These are phyloP conservation scores for Ptilorrhoa leucosticta DNA, from an alignment of 2,113 vertebrate species.

Conservation along the genomic window DNA sequence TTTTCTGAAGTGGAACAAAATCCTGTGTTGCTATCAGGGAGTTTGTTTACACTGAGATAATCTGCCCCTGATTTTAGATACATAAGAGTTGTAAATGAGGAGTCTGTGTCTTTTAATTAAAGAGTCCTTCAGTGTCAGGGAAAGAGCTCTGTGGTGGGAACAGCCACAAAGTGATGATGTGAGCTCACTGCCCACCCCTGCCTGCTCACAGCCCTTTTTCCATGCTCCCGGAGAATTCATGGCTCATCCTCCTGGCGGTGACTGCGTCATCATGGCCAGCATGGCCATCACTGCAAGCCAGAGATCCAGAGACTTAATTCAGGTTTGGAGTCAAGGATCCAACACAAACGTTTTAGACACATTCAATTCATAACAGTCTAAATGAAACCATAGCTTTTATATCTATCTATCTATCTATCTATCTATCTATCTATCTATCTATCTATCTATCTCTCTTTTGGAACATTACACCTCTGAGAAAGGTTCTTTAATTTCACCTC, in stretches of 20 bases:
- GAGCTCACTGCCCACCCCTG: neutral
- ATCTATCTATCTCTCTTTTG: too few species aligned
- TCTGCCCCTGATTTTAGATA: neutral
- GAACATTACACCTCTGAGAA: neutral
- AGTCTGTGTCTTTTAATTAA: neutral
- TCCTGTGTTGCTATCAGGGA: neutral
- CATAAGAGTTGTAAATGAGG: neutral
- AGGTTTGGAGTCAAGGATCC: neutral
- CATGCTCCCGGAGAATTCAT: rapidly evolving
- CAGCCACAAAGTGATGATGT: neutral
- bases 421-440: too few species aligned
- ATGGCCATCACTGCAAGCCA: neutral
- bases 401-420: too few species aligned
- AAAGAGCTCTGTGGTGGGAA: neutral
- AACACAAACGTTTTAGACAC: neutral
- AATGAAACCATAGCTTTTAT: neutral
- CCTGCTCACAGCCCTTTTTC: rapidly evolving
- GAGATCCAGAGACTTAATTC: neutral
- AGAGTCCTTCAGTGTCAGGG: neutral
- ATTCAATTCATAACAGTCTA: neutral
- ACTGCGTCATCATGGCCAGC: neutral
- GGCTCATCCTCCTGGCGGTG: neutral
- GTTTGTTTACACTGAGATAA: conserved; percentile 11
- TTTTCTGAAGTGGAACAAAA: neutral
- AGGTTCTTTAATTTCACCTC: conserved; percentile 27